phyloP scores from a whole-genome alignment of 1,140 invertebrate genomes.

The Drosophila willistoni region DNA sequence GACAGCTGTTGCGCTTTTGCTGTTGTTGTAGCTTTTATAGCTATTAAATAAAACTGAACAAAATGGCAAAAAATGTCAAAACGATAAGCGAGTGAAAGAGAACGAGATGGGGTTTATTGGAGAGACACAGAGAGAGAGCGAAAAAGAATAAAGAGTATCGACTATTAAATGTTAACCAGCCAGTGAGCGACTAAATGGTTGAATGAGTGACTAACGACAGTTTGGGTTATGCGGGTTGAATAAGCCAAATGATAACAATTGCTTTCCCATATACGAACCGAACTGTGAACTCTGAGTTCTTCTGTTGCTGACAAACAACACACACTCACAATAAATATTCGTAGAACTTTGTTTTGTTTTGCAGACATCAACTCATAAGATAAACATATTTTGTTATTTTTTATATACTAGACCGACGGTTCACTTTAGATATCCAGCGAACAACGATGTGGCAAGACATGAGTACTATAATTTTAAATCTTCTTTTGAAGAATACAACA shows the following conservation, averaged over 20 bases:
- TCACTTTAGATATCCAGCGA: too few species aligned
- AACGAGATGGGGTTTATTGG: neutral
- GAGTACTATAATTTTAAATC: too few species aligned
- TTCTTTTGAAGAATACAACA: too few species aligned
- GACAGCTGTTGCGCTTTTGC: slow-evolving; percentile 61
- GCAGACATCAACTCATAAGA: too few species aligned
- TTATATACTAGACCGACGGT: too few species aligned
- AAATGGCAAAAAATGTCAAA: slow-evolving; percentile 26
- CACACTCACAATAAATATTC: neutral
- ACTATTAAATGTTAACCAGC: slow-evolving; percentile 7
- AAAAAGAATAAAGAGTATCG: neutral
- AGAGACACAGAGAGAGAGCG: neutral
- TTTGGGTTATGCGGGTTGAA: slow-evolving; percentile 9
- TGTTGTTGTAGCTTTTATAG: slow-evolving; percentile 16
- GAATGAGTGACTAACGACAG: slow-evolving; percentile 19
- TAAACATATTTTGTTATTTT: too few species aligned
- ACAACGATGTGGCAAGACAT: too few species aligned
- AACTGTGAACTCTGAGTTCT: too few species aligned
- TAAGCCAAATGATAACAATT: slow-evolving; percentile 10
- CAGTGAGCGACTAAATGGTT: neutral
- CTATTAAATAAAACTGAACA: slow-evolving; percentile 11
- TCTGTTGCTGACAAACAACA: too few species aligned
- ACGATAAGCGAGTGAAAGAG: slow-evolving; percentile 30
- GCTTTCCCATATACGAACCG: neutral
- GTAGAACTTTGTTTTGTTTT: neutral